A percentile compares a stretch with the other conserved stretches of the same genome.
Conservation (phyloP, 2,797 vertebrate species). For the Toxotes lorentzi region DNA sequence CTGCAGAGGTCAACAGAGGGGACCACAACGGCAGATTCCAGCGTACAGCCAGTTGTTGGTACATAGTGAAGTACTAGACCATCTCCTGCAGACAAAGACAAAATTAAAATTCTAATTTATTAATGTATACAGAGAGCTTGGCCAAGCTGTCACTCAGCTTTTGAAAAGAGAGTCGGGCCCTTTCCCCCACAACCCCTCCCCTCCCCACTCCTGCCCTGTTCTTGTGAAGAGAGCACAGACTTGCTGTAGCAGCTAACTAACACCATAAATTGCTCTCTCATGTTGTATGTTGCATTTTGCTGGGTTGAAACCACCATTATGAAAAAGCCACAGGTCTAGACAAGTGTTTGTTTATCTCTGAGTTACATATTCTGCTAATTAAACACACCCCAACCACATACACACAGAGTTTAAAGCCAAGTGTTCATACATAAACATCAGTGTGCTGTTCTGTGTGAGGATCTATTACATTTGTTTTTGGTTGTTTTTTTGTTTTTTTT, state of each 20-base stretch:
- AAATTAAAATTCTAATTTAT: conserved; percentile 99
- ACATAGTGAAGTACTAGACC: conserved; percentile 90
- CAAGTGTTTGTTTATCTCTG: conserved; percentile 78
- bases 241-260: conserved; percentile 72
- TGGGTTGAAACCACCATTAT: conserved; percentile 62
- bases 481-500: conserved; percentile 33
- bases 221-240: conserved; percentile 73
- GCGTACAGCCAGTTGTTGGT: conserved; percentile 93
- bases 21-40: conserved; percentile 89
- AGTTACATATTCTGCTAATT: conserved; percentile 78
- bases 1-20: conserved; percentile 91
- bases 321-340: conserved; percentile 73
- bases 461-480: conserved; percentile 59
- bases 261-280: conserved; percentile 72
- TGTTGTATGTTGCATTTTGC: conserved; percentile 63
- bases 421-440: conserved; percentile 68
- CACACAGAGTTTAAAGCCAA: conserved; percentile 35
- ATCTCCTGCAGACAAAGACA: conserved; percentile 94
- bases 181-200: conserved; percentile 54
- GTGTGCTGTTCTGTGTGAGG: conserved; percentile 20
- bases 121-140: conserved; percentile 97
- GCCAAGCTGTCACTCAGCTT: conserved; percentile 95
- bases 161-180: conserved; percentile 91
- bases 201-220: conserved; percentile 64
- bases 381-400: conserved; percentile 54